Evolutionary conservation across 2,888 invertebrate genomes (phyloP), one percentile per base, ranked within the genome.

Genomic region (Alloplasta piceator): DNA sequence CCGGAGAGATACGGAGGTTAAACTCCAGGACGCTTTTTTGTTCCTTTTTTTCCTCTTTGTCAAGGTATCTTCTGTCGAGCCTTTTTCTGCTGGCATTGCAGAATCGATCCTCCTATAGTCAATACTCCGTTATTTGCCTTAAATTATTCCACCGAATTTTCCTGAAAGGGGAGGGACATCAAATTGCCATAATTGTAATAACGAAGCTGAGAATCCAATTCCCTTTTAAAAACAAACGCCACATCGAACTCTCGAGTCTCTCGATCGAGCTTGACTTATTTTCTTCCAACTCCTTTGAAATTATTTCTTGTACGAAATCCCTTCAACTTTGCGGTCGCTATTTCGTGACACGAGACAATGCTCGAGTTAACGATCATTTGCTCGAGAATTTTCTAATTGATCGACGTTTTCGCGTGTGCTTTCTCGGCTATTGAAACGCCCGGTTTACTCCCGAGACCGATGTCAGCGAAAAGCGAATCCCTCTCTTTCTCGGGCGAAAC

Each of bases 181-280:
- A 4, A 14, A 16, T 58, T 39, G 39, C 41, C 5, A 16, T 46
- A 68, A 61, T 26, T 26, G 12, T 43, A 12, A 43, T 56, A 16
- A 46, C 38, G 56, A 26, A 36, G 60, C n/a, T 36, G 36, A 50
- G 12, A 70, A 64, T 77, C 81, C 85, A 87, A 85, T 87, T 87
- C 81, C 80, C 81, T 77, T 76, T 83, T 85, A 87, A 86, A 83
- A 87, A 85, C 85, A 82, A 78, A 82, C 80, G 84, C 82, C 61
- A 74, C 80, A n/a, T n/a, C n/a, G 83, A 26, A 26, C 3, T 2
- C 26, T 26, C 26, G 26, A 26, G 26, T 26, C 26, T 26, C 26
- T 26, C 26, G 26, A 26, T 26, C 26, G 14, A 12, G 7, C 14
- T 6, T 16, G 5, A 6, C 52, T 52, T 52, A 6, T 52, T 14